Evolutionary conservation across 2,888 invertebrate genomes (phyloP), one percentile per base, ranked within the genome.

Genomic region (Microctonus hyperodae): DNA sequence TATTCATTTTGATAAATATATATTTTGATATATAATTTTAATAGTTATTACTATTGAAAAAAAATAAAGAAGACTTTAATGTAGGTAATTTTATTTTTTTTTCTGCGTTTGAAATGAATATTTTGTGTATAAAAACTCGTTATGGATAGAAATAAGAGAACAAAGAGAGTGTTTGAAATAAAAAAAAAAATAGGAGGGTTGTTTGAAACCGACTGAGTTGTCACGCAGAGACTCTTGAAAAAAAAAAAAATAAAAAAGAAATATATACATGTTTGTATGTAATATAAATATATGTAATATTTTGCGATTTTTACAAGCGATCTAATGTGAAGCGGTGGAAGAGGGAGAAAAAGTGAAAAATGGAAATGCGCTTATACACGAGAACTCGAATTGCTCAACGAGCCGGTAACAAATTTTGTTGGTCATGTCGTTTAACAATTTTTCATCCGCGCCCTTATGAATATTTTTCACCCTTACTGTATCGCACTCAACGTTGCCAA

Each of bases 321-420:
- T n/a, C n/a, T n/a, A n/a, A n/a, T n/a, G n/a, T n/a, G n/a, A 59
- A 10, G 28, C 2, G 31, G 59, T 16, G 13, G 44, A 28, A 22
- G 25, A 23, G 59, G 16, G 23, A 58, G 37, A 16, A 35, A 40
- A 35, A 11, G 11, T n/a, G 11, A 22, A 57, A 37, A 31, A 20
- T 28, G 7, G 33, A 10, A 16, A 28, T 20, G 33, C 33, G 31
- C 16, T 56, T 33, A 48, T 44, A 16, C 7, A 37, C n/a, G 35
- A n/a, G n/a, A n/a, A n/a, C n/a, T n/a, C 44, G 33, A 64, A 44
- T 67, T 69, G 64, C 22, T 33, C 64, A 69, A 69, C 69, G 62
- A 67, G 67, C 62, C 67, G 62, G 25, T 9, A 13, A 67, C 60
- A 69, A 65, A n/a, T 65, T 67, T 69, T 62, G 67, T 69, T 69